A percentile compares a stretch with the other conserved stretches of the same genome.
Evolutionary conservation across 2,797 vertebrate genomes (phyloP).

Genomic region (Syngnathus acus): DNA sequence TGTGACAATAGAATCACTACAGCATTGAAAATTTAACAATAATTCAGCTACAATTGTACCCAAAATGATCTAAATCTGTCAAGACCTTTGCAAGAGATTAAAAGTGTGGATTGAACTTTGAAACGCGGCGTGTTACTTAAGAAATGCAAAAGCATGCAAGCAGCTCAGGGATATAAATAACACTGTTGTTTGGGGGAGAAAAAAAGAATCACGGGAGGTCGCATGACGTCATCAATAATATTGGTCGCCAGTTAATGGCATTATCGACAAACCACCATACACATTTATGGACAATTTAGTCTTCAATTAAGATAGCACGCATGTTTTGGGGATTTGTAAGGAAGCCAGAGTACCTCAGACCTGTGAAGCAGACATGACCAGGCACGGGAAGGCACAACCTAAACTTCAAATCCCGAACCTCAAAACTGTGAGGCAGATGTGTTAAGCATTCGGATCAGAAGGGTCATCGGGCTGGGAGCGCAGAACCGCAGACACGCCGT

Average conservation of each 20-base stretch:
- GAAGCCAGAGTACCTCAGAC: too few species aligned
- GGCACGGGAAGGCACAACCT: too few species aligned
- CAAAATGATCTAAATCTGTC: not conserved
- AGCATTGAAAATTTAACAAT: not conserved
- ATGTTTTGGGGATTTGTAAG: too few species aligned
- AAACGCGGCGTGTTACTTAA: not conserved
- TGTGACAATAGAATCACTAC: not conserved
- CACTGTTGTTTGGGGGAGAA: not conserved
- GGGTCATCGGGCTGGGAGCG: not conserved
- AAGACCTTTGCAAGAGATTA: not conserved
- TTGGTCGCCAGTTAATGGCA: too few species aligned
- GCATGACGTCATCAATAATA: not conserved
- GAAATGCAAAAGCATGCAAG: slow-evolving; percentile 12
- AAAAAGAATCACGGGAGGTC: not conserved
- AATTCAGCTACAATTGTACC: not conserved
- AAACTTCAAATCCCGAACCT: too few species aligned
- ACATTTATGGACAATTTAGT: too few species aligned
- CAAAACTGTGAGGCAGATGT: too few species aligned
- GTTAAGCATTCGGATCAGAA: not conserved
- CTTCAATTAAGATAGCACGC: too few species aligned
- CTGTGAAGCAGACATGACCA: too few species aligned
- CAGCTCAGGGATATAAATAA: not conserved
- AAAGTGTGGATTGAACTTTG: slow-evolving; percentile 17
- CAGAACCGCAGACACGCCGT: not conserved
- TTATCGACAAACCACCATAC: too few species aligned